Evolutionary conservation across 2,888 invertebrate species (phyloP).

Genomic region (Drosophila paramelanica): DNA sequence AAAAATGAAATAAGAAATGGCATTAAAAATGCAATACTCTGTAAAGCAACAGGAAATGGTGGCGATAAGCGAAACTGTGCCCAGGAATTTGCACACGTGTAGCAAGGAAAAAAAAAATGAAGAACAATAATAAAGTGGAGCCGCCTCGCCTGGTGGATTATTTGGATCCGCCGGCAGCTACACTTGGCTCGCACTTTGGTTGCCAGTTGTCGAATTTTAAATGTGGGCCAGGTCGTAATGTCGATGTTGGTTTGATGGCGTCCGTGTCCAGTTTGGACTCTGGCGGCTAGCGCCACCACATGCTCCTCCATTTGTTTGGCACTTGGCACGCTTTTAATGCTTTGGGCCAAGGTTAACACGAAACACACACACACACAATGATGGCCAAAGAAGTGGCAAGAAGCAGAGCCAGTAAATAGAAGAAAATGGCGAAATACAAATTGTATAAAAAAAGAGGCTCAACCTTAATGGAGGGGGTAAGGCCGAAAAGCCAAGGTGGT

Average conservation of each 20-base stretch:
- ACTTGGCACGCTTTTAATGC: conserved; percentile 79
- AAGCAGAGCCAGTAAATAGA: conserved; percentile 56
- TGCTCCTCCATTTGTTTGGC: conserved; percentile 41
- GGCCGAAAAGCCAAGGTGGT: background rate
- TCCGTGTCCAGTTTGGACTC: conserved; percentile 40
- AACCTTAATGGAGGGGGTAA: background rate
- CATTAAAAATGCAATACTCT: conserved; percentile 76
- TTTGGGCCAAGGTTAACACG: conserved; percentile 71
- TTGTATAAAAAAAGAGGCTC: conserved; percentile 64
- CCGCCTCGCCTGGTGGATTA: conserved; percentile 23
- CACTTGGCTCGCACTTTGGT: conserved; percentile 36
- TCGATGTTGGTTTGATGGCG: background rate
- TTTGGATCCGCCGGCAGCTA: conserved; percentile 26
- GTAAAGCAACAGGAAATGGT: conserved; percentile 62
- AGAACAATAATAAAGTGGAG: background rate
- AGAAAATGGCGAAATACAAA: conserved; percentile 70
- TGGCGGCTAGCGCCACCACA: background rate
- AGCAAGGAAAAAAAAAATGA: background rate
- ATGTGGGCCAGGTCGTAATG: conserved; percentile 45
- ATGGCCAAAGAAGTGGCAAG: conserved; percentile 39
- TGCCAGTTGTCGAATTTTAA: conserved; percentile 69
- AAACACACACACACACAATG: conserved; percentile 49
- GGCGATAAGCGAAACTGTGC: conserved; percentile 37
- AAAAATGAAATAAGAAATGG: conserved; percentile 71
- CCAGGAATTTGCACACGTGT: conserved; percentile 45